A percentile compares a stretch with the other conserved stretches of the same genome.
phyloP scores from a whole-genome alignment of 2,113 vertebrate species.

The Lanius collurio region DNA sequence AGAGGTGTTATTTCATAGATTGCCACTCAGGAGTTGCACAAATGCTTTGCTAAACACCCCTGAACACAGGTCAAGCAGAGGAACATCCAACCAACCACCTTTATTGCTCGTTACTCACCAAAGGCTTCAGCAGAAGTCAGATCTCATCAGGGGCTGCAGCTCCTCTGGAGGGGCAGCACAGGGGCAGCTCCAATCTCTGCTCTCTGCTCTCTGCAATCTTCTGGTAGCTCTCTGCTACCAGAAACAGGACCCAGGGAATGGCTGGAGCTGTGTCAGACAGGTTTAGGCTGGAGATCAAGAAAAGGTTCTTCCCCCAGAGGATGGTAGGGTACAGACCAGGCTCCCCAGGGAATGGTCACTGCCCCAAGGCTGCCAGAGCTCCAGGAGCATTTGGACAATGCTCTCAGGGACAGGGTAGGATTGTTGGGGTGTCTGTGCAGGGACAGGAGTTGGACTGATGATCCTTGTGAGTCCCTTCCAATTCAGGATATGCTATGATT shows the following conservation, averaged over 20 bases:
- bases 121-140: background rate
- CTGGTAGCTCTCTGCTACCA: background rate
- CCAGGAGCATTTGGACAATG: accelerated
- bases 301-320: background rate
- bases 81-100: background rate
- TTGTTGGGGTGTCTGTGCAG: background rate
- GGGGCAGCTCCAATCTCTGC: background rate
- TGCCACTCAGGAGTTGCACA: background rate
- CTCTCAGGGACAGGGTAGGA: background rate
- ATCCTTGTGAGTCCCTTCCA: background rate
- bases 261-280: background rate
- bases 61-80: background rate
- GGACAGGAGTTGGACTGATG: background rate
- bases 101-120: background rate
- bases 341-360: background rate
- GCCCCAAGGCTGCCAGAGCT: background rate
- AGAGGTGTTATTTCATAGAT: background rate
- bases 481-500: background rate
- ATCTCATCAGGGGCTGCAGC: background rate
- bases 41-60: background rate
- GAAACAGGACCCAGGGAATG: background rate
- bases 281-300: background rate
- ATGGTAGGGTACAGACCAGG: accelerated
- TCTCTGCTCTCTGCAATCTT: too few species aligned
- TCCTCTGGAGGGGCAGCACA: background rate